These are phyloP conservation scores for Hippocampus guttulatus DNA, from an alignment of 2,113 vertebrate genomes.

Conservation along the genomic window DNA sequence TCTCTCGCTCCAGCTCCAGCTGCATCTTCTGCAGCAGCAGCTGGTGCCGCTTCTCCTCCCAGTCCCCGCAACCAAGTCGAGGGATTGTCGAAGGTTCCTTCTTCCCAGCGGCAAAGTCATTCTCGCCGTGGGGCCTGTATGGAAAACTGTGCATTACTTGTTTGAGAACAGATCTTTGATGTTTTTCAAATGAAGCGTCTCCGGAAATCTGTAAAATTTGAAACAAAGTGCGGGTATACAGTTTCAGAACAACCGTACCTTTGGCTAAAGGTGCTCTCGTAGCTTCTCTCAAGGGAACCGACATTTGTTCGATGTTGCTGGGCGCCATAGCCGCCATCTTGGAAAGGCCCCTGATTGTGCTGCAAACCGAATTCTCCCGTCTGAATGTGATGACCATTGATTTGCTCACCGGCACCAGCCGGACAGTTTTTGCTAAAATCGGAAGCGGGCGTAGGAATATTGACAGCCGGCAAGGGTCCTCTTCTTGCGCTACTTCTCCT, in stretches of 20 bases:
- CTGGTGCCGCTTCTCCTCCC: constrained; percentile 80
- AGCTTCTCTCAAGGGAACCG: constrained; percentile 3
- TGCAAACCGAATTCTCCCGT: constrained; percentile 22
- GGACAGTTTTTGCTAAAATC: constrained; percentile 24
- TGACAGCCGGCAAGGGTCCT: background rate
- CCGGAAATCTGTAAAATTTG: background rate
- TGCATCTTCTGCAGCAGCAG: constrained; percentile 90
- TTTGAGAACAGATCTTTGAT: background rate
- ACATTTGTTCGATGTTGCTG: constrained; percentile 15
- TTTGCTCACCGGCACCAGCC: background rate
- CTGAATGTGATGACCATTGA: constrained; percentile 18
- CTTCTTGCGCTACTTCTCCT: constrained; percentile 26
- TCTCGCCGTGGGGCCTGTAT: constrained; percentile 11
- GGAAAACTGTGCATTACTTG: constrained; percentile 4
- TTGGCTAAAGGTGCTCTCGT: constrained; percentile 9
- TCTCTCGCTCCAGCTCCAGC: constrained; percentile 86
- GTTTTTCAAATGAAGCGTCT: background rate
- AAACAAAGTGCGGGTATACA: background rate
- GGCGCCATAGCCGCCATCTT: constrained; percentile 20
- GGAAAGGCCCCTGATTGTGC: constrained; percentile 13
- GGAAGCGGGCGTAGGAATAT: constrained; percentile 17
- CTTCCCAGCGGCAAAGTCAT: constrained; percentile 1
- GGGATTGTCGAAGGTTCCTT: constrained; percentile 38
- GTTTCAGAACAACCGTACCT: constrained; percentile 27
- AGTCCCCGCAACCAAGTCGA: constrained; percentile 64